Evolutionary conservation across 2,113 vertebrate species (phyloP), one percentile per base, ranked within the genome.

Genomic region (Megaleporinus macrocephalus): DNA sequence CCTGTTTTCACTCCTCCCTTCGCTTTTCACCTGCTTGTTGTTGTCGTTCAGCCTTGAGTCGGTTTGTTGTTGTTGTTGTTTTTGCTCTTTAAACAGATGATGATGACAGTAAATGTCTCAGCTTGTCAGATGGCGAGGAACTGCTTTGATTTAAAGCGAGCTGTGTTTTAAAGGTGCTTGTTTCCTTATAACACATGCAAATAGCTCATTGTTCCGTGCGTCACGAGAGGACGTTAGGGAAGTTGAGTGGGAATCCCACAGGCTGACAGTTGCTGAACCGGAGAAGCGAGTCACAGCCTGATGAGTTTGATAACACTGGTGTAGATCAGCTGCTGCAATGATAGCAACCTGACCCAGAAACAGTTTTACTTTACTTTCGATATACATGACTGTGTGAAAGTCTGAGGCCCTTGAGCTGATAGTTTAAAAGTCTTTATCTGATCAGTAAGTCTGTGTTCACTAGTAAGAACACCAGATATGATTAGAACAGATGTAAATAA

Each of bases 1-100:
- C 77, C 78, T 78, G 79, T 29, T 85, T 75, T 61, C 18, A 18
- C 70, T 41, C 10, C n/a, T 80, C 81, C 65, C 41, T 68, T 65
- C 49, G 16, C 49, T 51, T 51, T 51, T 51, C 13, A 51, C 15
- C 14, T 33, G 44, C 57, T 16, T 47, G 15, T 76, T 68, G 14
- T 51, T 10, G 41, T 79, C 49, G 24, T 41, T 70, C 53, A 29
- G 9, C 3, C 18, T 0, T 41, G 49, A 10, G 30, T 10, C 29
- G 33, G 80, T n/a, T n/a, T n/a, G n/a, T n/a, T n/a, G n/a, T n/a
- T n/a, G 12, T 5, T 27, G 84, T 36, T 49, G 41, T 71, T 4
- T 26, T n/a, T 30, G 49, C 27, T 5, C 49, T 16, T 51, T 15
- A 1, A 51, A 2, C 2, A 16, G 6, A 51, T 51, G 49, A 51